phyloP scores from a whole-genome alignment of 2,888 invertebrate species.

The Dasypolia templi region DNA sequence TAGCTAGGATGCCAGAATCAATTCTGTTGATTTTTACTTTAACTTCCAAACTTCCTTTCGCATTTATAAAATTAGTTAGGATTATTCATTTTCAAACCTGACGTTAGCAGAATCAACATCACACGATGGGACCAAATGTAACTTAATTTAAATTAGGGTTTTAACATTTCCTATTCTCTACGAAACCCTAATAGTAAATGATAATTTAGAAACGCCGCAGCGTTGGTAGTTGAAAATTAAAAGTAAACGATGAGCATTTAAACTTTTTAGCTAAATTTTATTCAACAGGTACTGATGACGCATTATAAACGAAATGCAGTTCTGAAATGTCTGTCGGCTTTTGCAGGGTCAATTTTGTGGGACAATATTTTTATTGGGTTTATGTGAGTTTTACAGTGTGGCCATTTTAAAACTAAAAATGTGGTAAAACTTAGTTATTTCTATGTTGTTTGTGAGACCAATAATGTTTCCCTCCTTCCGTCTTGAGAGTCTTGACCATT shows the following conservation, averaged over 20 bases:
- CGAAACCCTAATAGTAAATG: constrained; percentile 24
- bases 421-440: not conserved
- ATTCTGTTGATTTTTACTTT: too few species aligned
- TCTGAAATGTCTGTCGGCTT: constrained; percentile 4
- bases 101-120: constrained; percentile 7
- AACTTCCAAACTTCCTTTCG: too few species aligned
- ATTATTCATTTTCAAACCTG: not conserved
- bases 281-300: constrained; percentile 22
- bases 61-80: too few species aligned
- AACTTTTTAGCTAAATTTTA: constrained; percentile 33
- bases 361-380: constrained; percentile 1
- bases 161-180: not conserved
- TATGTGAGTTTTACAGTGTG: not conserved
- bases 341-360: not conserved
- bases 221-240: constrained; percentile 29
- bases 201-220: constrained; percentile 33
- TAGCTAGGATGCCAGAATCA: too few species aligned
- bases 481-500: not conserved
- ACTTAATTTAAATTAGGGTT: constrained; percentile 14
- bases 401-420: too few species aligned
- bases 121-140: not conserved
- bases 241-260: constrained; percentile 40
- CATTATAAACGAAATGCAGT: constrained; percentile 26
- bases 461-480: too few species aligned
- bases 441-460: too few species aligned